Evolutionary conservation across 2,113 vertebrate species (phyloP), one percentile per base, ranked within the genome.

Genomic region (Ictidomys tridecemlineatus): DNA sequence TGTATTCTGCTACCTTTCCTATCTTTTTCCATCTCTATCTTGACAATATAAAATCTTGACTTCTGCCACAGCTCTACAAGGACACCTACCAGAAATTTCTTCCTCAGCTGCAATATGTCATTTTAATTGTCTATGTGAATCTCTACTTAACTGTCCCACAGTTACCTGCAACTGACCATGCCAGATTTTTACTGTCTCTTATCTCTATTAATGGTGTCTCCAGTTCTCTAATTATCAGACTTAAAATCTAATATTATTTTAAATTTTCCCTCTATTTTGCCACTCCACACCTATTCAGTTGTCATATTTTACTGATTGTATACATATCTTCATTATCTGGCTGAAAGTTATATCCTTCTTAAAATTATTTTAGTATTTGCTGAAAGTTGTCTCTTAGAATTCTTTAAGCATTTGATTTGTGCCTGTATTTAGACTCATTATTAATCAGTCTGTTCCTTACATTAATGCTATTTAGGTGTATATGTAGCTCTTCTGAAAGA

Each of bases 401-500:
- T 89, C 28, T 51, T n/a, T 79, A 65, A 74, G 20, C 24, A 83
- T 70, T 39, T 89, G 58, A 51, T 51, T 48, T 88, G 26, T 69
- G 45, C 48, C 61, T 58, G 0, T 84, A 14, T 48, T 88, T 88
- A 42, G 65, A 83, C 28, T 8, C 28, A 17, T 76, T 65, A 17
- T 53, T 24, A 82, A 39, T 61, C 39, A 37, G 11, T 65, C 2
- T 42, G 53, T 80, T 69, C 12, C 16, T 65, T 73, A 92, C 2
- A 42, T 39, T 72, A 87, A 92, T 76, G 3, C 45, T 86, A 86
- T 53, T 92, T 82, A 88, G 17, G 20, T 63, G 80, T 48, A 83
- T 58, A 74, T n/a, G 79, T 79, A 95, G 22, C 4, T 85, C 10
- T 88, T 92, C 77, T 95, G 92, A 56, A 95, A 87, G 18, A 67